These are phyloP conservation scores for Zaprionus taronus DNA, from an alignment of 1,140 invertebrate genomes.

Conservation along the genomic window DNA sequence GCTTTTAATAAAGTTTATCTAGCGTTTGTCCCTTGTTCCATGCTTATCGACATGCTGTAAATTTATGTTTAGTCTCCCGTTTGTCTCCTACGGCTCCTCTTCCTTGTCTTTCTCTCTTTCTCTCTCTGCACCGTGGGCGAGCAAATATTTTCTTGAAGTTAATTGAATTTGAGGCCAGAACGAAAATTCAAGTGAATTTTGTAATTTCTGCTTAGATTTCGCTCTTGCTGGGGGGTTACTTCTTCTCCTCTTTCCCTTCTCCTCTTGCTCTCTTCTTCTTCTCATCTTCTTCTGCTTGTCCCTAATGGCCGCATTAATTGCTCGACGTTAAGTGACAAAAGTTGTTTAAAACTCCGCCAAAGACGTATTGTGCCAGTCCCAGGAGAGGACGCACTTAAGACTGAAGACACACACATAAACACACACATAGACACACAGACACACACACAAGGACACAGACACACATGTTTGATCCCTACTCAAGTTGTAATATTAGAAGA, in stretches of 20 bases:
- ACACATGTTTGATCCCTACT: conserved; percentile 30
- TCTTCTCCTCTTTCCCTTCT: neutral
- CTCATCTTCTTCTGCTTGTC: conserved; percentile 1
- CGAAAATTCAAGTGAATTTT: conserved; percentile 64
- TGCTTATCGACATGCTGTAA: conserved; percentile 76
- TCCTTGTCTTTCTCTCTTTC: conserved; percentile 33
- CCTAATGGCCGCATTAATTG: conserved; percentile 74
- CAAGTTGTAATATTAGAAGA: conserved; percentile 45
- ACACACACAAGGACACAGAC: neutral
- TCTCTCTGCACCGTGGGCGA: conserved; percentile 63
- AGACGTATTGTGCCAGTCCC: conserved; percentile 46
- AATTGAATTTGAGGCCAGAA: conserved; percentile 78
- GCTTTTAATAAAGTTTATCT: conserved; percentile 83
- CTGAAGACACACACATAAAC: too few relatives aligned
- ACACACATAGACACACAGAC: neutral
- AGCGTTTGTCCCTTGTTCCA: conserved; percentile 78
- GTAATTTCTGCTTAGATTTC: conserved; percentile 63
- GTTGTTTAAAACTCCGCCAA: conserved; percentile 52
- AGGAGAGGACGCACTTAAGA: conserved; percentile 27
- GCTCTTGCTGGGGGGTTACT: conserved; percentile 19
- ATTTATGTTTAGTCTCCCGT: conserved; percentile 73
- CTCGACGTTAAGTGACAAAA: conserved; percentile 70
- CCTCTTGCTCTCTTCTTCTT: neutral
- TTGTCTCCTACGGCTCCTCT: conserved; percentile 18
- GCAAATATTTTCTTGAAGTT: conserved; percentile 83